Evolutionary conservation across 2,888 invertebrate genomes (phyloP), one percentile per base, ranked within the genome.

Genomic region (Cantharis nigra): DNA sequence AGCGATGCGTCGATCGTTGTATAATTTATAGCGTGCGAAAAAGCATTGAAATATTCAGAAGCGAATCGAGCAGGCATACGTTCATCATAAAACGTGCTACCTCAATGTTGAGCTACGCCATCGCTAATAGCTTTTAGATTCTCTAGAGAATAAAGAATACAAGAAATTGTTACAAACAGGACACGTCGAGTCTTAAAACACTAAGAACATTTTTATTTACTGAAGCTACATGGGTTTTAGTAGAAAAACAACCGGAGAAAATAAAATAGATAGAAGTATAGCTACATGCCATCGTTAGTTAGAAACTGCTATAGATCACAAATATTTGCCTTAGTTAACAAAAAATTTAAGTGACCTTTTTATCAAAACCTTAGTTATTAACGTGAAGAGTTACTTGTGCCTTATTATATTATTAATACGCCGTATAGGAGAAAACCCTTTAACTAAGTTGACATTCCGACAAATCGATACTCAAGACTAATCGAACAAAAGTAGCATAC

Each of bases 11-110:
- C 78, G 78, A 80, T 80, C 74, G 79, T 76, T 72, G 79, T 81
- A 81, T 83, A 83, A 84, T 84, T 84, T 84, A 84, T 82, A 81
- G 82, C 83, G 82, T 83, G 82, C 82, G 83, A 83, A 82, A 83
- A 82, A 83, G 81, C 83, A 83, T 83, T 83, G 82, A 84, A 83
- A 82, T 84, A 83, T 83, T 84, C 82, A 83, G 72, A 75, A 81
- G 79, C 79, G 78, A 74, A 75, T 79, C 78, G 80, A 76, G 71
- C 72, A 77, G 75, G 77, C 79, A 80, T 72, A 79, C 80, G 80
- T 75, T 79, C 76, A 75, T 79, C 82, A 81, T 80, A 80, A 82
- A 81, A 78, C 67, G 69, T 75, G 70, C 74, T 65, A 69, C 67
- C 67, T 69, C 67, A 71, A 71, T 71, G 73, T 28, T 67, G 71